Conservation (phyloP, 2,888 invertebrate genomes). For the Aporophyla nigra region DNA sequence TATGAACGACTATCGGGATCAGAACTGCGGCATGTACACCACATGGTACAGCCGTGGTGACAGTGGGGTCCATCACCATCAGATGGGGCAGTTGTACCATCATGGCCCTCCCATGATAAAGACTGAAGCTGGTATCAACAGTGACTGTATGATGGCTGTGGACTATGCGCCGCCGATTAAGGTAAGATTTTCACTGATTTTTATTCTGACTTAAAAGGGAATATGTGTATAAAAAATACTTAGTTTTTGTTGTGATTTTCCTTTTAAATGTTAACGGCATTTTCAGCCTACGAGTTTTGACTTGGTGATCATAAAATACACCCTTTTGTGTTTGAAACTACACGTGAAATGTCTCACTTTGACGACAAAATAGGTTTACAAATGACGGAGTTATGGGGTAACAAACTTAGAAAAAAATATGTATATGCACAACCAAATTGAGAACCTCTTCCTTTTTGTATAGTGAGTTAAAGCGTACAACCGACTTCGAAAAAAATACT, state of each 20-base stretch:
- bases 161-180: constrained; percentile 92
- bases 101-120: constrained; percentile 91
- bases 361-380: not conserved
- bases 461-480: too few relatives aligned
- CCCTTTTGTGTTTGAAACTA: not conserved
- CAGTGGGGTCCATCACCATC: constrained; percentile 89
- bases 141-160: constrained; percentile 92
- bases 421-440: too few relatives aligned
- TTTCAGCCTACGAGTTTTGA: not conserved
- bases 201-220: not conserved
- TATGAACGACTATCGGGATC: constrained; percentile 88
- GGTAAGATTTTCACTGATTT: constrained; percentile 81
- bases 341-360: not conserved
- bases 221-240: not conserved
- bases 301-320: not conserved
- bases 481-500: too few relatives aligned
- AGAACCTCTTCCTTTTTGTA: too few relatives aligned
- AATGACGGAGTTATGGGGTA: not conserved
- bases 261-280: not conserved
- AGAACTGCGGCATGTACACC: constrained; percentile 88
- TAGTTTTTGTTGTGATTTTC: not conserved
- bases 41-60: constrained; percentile 90
- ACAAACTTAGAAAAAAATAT: too few relatives aligned
- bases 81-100: constrained; percentile 90
- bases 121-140: constrained; percentile 91